Evolutionary conservation across 2,888 invertebrate species (phyloP).

Genomic region (Drosophila siamana): DNA sequence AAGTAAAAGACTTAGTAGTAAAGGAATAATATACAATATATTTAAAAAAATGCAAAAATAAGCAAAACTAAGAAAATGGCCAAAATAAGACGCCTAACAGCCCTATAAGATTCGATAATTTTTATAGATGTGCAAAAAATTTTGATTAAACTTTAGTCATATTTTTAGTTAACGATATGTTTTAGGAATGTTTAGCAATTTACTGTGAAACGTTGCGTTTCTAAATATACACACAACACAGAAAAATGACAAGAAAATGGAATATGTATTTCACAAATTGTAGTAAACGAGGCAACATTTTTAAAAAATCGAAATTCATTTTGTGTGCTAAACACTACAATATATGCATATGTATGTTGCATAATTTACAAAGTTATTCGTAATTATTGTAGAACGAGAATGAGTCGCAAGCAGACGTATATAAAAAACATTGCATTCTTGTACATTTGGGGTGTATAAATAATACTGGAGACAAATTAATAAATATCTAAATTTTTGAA

Average conservation of each 20-base stretch:
- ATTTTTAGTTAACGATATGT: constrained; percentile 62
- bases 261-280: constrained; percentile 28
- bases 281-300: constrained; percentile 30
- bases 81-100: constrained; percentile 27
- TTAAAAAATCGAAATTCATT: constrained; percentile 40
- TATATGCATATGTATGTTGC: constrained; percentile 34
- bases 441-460: constrained; percentile 71
- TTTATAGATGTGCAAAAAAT: constrained; percentile 54
- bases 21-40: constrained; percentile 20
- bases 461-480: constrained; percentile 66
- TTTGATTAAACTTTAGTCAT: constrained; percentile 72
- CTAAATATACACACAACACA: constrained; percentile 8
- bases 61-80: constrained; percentile 16
- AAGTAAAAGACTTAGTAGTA: constrained; percentile 72
- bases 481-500: constrained; percentile 64
- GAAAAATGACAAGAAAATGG: constrained; percentile 20
- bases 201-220: constrained; percentile 57
- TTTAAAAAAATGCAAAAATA: neutral
- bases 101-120: constrained; percentile 23
- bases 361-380: constrained; percentile 55
- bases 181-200: constrained; percentile 59
- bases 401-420: constrained; percentile 56
- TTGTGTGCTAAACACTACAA: constrained; percentile 33
- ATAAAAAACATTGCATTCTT: constrained; percentile 60
- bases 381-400: constrained; percentile 49